Percentiles rank a stretch among this genome's conserved stretches.
phyloP scores from a whole-genome alignment of 2,888 invertebrate species.

The Agrochola circellaris region DNA sequence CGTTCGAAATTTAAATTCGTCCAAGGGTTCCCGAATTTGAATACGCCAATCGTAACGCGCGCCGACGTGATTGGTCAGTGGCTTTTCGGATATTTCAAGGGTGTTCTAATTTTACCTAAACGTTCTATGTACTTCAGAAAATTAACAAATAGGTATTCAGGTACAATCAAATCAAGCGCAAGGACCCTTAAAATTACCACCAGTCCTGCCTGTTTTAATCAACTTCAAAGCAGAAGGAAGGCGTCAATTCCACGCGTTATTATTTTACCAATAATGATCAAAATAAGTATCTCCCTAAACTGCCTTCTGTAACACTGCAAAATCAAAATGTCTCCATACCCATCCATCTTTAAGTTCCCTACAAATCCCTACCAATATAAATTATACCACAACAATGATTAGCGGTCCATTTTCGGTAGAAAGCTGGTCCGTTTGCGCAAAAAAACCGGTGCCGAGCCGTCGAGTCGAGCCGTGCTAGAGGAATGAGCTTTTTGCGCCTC shows the following conservation, averaged over 20 bases:
- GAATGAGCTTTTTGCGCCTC: constrained; percentile 80
- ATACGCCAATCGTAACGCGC: constrained; percentile 79
- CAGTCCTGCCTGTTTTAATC: background rate
- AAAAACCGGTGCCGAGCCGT: constrained; percentile 65
- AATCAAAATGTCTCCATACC: background rate
- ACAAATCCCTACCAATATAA: constrained; percentile 46
- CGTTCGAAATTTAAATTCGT: constrained; percentile 73
- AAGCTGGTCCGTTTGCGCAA: constrained; percentile 62
- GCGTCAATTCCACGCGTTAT: background rate
- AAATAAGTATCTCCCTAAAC: background rate
- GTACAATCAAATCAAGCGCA: background rate
- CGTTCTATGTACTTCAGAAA: constrained; percentile 28
- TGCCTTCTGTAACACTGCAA: background rate
- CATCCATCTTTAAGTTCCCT: constrained; percentile 9
- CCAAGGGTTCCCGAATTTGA: constrained; percentile 80
- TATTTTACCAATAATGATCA: background rate
- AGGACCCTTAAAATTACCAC: background rate
- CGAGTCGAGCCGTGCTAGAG: constrained; percentile 69
- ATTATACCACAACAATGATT: constrained; percentile 68
- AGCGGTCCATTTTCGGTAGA: constrained; percentile 80
- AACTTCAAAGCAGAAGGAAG: background rate
- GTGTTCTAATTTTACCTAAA: constrained; percentile 63
- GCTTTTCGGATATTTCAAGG: constrained; percentile 61
- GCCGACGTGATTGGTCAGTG: constrained; percentile 76
- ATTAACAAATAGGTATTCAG: too few species aligned